Base-by-base conservation (phyloP, 2,888 invertebrate species). In the Limenitis camilla region DNA sequence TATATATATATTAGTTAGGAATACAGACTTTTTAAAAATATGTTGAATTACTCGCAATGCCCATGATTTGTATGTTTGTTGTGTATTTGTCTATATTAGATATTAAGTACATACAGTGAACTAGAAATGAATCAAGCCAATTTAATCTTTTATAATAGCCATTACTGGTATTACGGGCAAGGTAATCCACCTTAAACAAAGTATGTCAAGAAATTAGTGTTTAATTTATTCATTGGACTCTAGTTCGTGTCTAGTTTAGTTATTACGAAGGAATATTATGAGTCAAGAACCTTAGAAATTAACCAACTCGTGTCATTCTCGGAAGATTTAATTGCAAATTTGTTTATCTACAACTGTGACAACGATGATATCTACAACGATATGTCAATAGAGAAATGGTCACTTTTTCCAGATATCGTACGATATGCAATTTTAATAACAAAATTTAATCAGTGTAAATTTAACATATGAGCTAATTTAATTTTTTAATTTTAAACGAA, bases 131-230 rank as follows among this genome's bases (percentile, higher is more conserved):
- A 43, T 45, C 44, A 40, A 46, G 27, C 31, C 36, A 46, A 49
- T 45, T 40, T 49, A 48, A 52, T 47, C 46, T 63, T 65, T 61
- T 60, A 63, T 72, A 72, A 73, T 74, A 68, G 73, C 57, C 72
- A 73, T 72, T 73, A 68, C 67, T 61, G 68, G 74, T 77, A 80
- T 78, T 77, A 81, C 76, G 67, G 61, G 69, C 82, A 82, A 85
- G 85, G 85, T 74, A 73, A 83, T 76, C 84, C 71, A 69, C 74
- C 74, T 69, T 62, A 66, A 71, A 78, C 75, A 72, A 82, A 83
- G 76, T 84, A 72, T 84, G 81, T 81, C 82, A 83, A 85, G 81
- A 84, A 78, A 83, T 84, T 81, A 77, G 74, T 76, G 70, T 78
- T 78, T 83, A 84, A 85, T 84, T 80, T 84, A 85, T 84, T 84